Percentiles rank a stretch among this genome's conserved stretches.
Evolutionary conservation across 2,113 vertebrate species (phyloP).

Genomic region (Todiramphus chloris): DNA sequence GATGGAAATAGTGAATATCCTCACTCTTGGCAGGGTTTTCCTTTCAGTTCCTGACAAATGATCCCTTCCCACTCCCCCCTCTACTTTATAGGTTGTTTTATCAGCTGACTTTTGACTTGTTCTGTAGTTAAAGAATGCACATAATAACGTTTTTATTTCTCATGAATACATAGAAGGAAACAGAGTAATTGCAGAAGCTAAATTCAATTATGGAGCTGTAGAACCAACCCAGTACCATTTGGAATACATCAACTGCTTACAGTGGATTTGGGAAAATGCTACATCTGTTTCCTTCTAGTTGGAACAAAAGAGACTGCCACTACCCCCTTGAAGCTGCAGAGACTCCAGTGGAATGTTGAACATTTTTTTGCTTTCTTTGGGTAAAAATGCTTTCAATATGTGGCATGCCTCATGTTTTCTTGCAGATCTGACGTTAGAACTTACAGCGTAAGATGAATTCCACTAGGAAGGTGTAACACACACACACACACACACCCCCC

Average conservation of each 20-base stretch:
- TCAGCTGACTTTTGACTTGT: not conserved
- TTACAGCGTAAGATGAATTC: not conserved
- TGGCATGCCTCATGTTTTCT: not conserved
- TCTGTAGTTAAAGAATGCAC: not conserved
- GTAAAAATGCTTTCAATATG: not conserved
- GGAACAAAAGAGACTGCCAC: not conserved
- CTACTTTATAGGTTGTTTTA: not conserved
- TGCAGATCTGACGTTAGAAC: not conserved
- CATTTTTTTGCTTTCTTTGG: not conserved
- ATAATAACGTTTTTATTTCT: not conserved
- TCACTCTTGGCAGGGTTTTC: not conserved
- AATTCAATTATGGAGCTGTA: not conserved
- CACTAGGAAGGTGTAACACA: not conserved
- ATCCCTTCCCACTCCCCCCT: too few species aligned
- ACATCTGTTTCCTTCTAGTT: not conserved
- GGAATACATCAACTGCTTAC: not conserved
- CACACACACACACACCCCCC: rapidly evolving
- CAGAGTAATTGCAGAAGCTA: not conserved
- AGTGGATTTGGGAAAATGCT: not conserved
- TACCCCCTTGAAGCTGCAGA: not conserved
- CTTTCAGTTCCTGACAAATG: too few species aligned
- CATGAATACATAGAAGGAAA: not conserved
- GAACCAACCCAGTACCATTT: not conserved
- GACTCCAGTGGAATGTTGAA: not conserved
- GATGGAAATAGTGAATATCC: not conserved